phyloP scores from a whole-genome alignment of 2,797 vertebrate genomes.

The Oophaga sylvatica region DNA sequence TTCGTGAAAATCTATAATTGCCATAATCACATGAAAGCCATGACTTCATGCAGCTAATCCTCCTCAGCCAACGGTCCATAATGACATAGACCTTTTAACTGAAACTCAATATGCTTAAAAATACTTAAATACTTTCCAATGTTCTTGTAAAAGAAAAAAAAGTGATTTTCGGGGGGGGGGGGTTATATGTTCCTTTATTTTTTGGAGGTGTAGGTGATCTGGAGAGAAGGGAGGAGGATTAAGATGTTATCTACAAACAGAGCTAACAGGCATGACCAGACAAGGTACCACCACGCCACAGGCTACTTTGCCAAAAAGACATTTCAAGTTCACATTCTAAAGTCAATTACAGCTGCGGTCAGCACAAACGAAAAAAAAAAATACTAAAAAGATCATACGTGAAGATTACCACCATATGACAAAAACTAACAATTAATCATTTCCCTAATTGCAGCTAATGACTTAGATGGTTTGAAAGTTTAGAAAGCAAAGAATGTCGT shows the following conservation, averaged over 20 bases:
- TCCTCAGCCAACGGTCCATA: slow-evolving; percentile 68
- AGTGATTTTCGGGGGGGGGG: slow-evolving; percentile 53
- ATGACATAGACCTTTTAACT: slow-evolving; percentile 65
- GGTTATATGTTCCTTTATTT: slow-evolving; percentile 56
- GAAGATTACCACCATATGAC: slow-evolving; percentile 65
- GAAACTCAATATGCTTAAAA: slow-evolving; percentile 64
- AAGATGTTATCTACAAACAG: slow-evolving; percentile 63
- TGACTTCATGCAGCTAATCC: slow-evolving; percentile 71
- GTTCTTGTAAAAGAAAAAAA: background rate
- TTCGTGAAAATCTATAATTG: slow-evolving; percentile 73
- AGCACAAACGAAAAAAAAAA: background rate
- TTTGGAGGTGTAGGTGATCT: slow-evolving; percentile 24
- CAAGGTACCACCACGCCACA: slow-evolving; percentile 71
- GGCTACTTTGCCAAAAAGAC: slow-evolving; percentile 77
- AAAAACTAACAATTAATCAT: slow-evolving; percentile 63
- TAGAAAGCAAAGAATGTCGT: background rate
- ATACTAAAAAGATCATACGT: slow-evolving; percentile 49
- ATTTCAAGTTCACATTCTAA: slow-evolving; percentile 72
- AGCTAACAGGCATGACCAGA: slow-evolving; percentile 68
- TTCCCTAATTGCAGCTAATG: slow-evolving; percentile 28
- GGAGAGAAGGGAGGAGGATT: slow-evolving; percentile 12
- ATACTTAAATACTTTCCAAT: slow-evolving; percentile 63
- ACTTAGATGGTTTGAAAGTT: background rate
- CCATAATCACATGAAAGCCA: slow-evolving; percentile 73
- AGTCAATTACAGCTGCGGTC: background rate